phyloP scores from a whole-genome alignment of 1,140 invertebrate species.

The Philotrypesis tridentata region DNA sequence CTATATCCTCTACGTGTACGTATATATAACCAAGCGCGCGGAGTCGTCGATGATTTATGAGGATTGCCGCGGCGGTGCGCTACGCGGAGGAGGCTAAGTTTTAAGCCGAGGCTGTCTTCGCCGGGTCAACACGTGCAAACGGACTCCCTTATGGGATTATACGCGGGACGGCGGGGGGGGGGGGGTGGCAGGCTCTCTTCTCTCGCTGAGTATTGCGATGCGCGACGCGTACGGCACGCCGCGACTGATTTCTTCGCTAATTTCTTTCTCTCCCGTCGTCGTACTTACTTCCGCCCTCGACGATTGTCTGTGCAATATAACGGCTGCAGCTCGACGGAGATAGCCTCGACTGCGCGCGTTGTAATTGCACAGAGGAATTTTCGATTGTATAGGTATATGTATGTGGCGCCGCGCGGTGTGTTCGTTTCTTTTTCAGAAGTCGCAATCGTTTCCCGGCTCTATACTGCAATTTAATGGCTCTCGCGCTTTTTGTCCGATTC shows the following conservation, averaged over 20 bases:
- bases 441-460: background rate
- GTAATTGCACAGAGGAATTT: too few relatives aligned
- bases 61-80: slow-evolving; percentile 34
- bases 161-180: too few relatives aligned
- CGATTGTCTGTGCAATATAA: too few relatives aligned
- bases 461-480: background rate
- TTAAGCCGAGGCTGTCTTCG: slow-evolving; percentile 26
- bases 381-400: too few relatives aligned
- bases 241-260: background rate
- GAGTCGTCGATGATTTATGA: slow-evolving; percentile 44
- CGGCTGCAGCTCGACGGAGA: too few relatives aligned
- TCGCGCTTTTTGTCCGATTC: background rate
- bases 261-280: background rate
- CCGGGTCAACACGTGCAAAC: slow-evolving; percentile 40
- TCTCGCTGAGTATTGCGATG: slow-evolving; percentile 10
- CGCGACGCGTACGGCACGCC: background rate
- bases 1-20: background rate
- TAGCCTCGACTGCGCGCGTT: too few relatives aligned
- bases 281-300: too few relatives aligned
- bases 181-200: too few relatives aligned
- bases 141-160: slow-evolving; percentile 24
- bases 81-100: slow-evolving; percentile 17
- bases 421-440: background rate
- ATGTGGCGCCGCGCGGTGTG: too few relatives aligned
- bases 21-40: too few relatives aligned